phyloP scores from a whole-genome alignment of 2,888 invertebrate genomes.

The Dermolepida albohirtum region DNA sequence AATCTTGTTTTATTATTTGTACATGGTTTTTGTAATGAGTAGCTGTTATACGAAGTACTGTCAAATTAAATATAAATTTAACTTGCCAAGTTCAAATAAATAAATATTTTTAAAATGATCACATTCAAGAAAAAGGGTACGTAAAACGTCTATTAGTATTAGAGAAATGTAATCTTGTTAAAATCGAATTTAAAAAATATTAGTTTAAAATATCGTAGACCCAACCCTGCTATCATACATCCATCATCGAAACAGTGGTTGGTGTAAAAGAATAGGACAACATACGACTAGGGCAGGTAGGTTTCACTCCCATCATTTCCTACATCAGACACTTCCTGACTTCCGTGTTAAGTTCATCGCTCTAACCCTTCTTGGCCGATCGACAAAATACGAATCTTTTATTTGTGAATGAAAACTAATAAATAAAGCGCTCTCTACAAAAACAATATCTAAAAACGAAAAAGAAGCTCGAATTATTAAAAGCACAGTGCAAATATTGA shows the following conservation, averaged over 20 bases:
- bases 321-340: conserved; percentile 55
- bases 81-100: no score
- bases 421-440: not conserved
- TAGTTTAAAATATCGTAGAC: conserved; percentile 11
- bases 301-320: conserved; percentile 55
- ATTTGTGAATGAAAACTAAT: not conserved
- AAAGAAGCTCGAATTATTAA: not conserved
- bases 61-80: no score
- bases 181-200: conserved; percentile 8
- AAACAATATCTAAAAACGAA: conserved; percentile 3
- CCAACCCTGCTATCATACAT: conserved; percentile 42
- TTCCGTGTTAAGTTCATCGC: conserved; percentile 60
- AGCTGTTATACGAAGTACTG: no score
- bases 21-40: no score
- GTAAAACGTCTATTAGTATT: no score
- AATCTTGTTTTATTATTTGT: no score
- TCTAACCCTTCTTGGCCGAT: conserved; percentile 50
- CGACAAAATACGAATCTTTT: conserved; percentile 22
- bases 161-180: not conserved
- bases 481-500: conserved; percentile 18
- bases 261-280: conserved; percentile 59
- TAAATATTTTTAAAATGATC: no score
- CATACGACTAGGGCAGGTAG: conserved; percentile 59
- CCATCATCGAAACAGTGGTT: conserved; percentile 53
- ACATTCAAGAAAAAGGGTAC: no score